Percentiles rank a stretch among this genome's conserved stretches.
Evolutionary conservation across 2,797 vertebrate species (phyloP).

Genomic region (Distichodus sexfasciatus): DNA sequence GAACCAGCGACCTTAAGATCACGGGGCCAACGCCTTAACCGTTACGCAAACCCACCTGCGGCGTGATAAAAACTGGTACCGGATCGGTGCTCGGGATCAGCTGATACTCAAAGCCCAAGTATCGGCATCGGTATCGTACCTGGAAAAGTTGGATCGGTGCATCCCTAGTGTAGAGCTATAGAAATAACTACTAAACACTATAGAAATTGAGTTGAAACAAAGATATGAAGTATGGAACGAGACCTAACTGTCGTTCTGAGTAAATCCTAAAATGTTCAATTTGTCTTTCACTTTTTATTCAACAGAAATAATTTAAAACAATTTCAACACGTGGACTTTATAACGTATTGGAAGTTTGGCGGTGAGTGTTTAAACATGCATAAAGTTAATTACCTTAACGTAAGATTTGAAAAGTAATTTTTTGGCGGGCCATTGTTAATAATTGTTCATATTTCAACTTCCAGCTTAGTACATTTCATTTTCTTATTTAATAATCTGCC

Average conservation of each 20-base stretch:
- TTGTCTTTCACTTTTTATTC: background rate
- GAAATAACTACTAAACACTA: no score
- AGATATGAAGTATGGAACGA: background rate
- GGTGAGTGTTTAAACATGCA: conserved; percentile 37
- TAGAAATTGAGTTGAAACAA: no score
- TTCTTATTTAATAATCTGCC: conserved; percentile 48
- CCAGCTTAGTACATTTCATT: conserved; percentile 46
- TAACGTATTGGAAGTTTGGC: conserved; percentile 20
- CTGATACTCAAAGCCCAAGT: no score
- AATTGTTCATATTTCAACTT: conserved; percentile 49
- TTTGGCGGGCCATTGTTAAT: conserved; percentile 39
- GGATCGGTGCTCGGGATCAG: no score
- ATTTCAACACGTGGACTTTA: background rate
- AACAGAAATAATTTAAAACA: conserved; percentile 1
- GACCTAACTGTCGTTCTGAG: background rate
- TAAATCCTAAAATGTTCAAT: background rate
- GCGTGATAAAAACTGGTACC: no score
- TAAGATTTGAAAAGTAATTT: conserved; percentile 36
- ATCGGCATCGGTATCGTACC: no score
- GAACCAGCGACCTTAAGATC: no score
- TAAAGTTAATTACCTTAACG: conserved; percentile 46
- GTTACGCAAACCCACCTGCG: no score
- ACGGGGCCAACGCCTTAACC: no score
- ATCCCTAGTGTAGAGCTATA: no score
- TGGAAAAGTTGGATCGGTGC: no score